Evolutionary conservation across 2,113 vertebrate species (phyloP), one percentile per base, ranked within the genome.

Genomic region (Picathartes gymnocephalus): DNA sequence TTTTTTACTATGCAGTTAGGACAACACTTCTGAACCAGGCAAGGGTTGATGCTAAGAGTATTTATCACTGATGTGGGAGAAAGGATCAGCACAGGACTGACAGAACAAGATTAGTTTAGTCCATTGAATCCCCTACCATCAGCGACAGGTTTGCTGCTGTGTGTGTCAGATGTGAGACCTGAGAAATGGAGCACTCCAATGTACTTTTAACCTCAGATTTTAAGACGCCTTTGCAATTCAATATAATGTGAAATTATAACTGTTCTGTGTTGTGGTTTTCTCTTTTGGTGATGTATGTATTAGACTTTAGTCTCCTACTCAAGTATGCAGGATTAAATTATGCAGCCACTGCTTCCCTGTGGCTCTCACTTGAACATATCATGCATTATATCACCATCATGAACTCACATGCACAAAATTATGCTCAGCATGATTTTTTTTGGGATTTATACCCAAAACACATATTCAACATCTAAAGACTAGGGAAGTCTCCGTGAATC

Each of bases 151-250:
- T 86, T 70, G 62, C 61, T 85, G 45, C 20, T 23, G 33, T 53
- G 17, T 0, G 0, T 18, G 30, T 80, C 40, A 47, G 37, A 77
- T 1, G 1, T 1, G 5, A 20, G 33, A 48, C 8, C 56, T 44
- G 39, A 83, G 60, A 78, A 85, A 64, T 1, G 1, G 39, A 89
- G 56, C 27, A n/a, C 48, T 33, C 3, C 2, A 19, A 10, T 19
- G 23, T 39, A 64, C 53, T 68, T 79, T 61, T 72, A 76, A 33
- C 14, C 62, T 15, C 2, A 3, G 33, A 42, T 70, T 80, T 54
- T 80, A 92, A 79, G 37, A 21, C 28, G 4, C 30, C 37, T 74
- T 74, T 27, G 35, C 50, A 44, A 22, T 69, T 72, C 69, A 71
- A 20, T 28, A 61, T 69, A 62, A 87, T 61, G 31, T 77, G 39